These are phyloP conservation scores for Dufourea novaeangliae DNA, from an alignment of 1,140 invertebrate species.

Conservation along the genomic window DNA sequence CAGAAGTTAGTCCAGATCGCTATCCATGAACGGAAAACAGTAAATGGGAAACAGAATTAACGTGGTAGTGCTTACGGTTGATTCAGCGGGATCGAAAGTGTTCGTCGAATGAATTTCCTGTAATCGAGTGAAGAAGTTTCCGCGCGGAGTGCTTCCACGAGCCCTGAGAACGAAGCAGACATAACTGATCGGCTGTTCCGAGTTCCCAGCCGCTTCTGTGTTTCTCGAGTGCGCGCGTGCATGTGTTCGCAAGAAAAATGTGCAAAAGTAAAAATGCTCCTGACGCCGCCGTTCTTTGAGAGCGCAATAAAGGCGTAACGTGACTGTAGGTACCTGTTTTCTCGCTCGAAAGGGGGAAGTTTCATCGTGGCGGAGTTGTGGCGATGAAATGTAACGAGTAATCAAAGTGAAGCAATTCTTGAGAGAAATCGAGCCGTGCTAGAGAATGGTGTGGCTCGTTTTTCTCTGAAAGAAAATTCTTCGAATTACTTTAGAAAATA, in stretches of 20 bases:
- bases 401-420: conserved; percentile 8
- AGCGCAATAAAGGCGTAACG: conserved; percentile 29
- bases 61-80: not conserved
- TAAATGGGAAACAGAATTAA: conserved; percentile 22
- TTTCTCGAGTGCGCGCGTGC: not conserved
- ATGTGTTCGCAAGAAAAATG: conserved; percentile 39
- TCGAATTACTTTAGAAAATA: too few relatives aligned
- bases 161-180: conserved; percentile 7
- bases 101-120: conserved; percentile 15
- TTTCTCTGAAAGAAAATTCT: not conserved
- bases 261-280: conserved; percentile 6
- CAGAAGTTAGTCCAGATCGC: not conserved
- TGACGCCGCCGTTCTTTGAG: not conserved
- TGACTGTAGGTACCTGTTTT: conserved; percentile 24
- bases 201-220: conserved; percentile 1
- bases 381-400: not conserved
- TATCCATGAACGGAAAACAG: not conserved
- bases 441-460: not conserved
- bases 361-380: too few relatives aligned
- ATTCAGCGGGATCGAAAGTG: conserved; percentile 16
- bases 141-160: not conserved
- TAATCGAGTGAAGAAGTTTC: conserved; percentile 23
- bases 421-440: not conserved
- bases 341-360: not conserved
- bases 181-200: conserved; percentile 27